These are phyloP conservation scores for Hydrocynus forskahlii DNA, from an alignment of 2,797 vertebrate genomes.

Conservation along the genomic window DNA sequence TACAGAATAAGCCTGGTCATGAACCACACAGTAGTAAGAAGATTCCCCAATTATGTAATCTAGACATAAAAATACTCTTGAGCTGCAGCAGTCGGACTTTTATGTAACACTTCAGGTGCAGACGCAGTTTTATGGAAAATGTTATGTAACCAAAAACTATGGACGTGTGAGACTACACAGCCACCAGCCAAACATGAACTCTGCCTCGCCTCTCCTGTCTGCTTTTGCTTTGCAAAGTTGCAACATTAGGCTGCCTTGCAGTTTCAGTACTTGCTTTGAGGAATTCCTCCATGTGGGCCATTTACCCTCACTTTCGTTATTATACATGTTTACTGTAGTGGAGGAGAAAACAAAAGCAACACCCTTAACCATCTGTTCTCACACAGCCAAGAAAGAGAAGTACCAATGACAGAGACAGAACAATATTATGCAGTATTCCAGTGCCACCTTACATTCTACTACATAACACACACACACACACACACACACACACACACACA, in stretches of 20 bases:
- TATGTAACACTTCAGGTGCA: neutral
- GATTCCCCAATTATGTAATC: neutral
- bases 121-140: neutral
- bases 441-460: neutral
- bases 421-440: neutral
- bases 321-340: neutral
- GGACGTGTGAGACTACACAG: neutral
- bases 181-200: neutral
- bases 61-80: neutral
- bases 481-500: too few relatives aligned
- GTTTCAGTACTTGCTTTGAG: constrained; percentile 19
- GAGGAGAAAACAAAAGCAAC: neutral
- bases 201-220: neutral
- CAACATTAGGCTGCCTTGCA: neutral
- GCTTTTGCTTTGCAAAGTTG: constrained; percentile 8
- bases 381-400: neutral
- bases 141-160: neutral
- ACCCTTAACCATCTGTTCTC: neutral
- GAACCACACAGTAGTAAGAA: neutral
- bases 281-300: neutral
- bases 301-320: constrained; percentile 22
- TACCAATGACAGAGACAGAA: neutral
- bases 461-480: too few relatives aligned
- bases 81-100: neutral
- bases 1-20: neutral